A percentile compares a stretch with the other conserved stretches of the same genome.
Conservation (phyloP, 2,113 vertebrate genomes). For the Urocynchramus pylzowi region DNA sequence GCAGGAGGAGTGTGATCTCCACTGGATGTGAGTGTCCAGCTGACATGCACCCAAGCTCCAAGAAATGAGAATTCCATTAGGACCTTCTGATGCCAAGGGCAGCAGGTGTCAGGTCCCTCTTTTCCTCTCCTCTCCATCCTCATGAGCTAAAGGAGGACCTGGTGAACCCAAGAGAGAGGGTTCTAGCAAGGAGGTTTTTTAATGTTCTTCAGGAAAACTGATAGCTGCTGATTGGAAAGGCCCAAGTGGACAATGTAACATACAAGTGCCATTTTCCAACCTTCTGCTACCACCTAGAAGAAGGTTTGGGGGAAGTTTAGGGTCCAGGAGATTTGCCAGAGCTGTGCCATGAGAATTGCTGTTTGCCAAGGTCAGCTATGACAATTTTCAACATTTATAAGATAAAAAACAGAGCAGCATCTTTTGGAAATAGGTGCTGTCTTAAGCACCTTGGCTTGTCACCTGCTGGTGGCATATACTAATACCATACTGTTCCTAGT, state of each 20-base stretch:
- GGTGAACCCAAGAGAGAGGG: neutral
- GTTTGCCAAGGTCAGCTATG: neutral
- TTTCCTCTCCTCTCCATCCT: neutral
- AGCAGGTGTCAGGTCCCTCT: neutral
- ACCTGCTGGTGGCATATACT: neutral
- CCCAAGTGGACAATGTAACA: neutral
- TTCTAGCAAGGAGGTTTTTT: neutral
- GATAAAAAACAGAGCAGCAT: neutral
- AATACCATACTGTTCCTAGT: neutral
- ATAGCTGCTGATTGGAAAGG: neutral
- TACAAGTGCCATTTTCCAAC: neutral
- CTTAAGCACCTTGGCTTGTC: neutral
- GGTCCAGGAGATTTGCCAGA: neutral
- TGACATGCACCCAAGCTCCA: neutral
- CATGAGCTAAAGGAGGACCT: neutral
- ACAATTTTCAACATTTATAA: neutral
- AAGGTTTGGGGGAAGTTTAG: neutral
- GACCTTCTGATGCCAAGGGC: neutral
- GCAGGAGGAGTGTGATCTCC: neutral
- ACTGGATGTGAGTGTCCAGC: neutral
- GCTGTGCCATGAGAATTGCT: neutral
- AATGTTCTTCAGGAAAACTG: neutral
- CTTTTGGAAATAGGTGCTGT: neutral
- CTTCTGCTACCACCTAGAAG: neutral
- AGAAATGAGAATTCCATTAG: neutral